Evolutionary conservation across 2,888 invertebrate genomes (phyloP).

Genomic region (Sthenelais limicola): DNA sequence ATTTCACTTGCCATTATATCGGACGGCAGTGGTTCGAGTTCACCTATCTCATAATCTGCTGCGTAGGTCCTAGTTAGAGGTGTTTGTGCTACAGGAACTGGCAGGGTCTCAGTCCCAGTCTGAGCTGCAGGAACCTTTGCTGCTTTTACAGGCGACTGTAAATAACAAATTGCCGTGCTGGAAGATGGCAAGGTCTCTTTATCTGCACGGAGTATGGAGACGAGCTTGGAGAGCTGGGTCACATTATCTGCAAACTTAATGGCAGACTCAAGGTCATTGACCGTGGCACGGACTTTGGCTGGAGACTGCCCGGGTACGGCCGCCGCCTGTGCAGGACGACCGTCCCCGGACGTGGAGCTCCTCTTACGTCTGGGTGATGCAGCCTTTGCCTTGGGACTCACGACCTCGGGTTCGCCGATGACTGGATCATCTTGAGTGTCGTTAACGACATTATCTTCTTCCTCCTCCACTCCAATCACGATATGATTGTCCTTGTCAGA

Average conservation of each 20-base stretch:
- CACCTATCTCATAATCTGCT: slow-evolving; percentile 31
- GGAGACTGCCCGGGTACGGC: slow-evolving; percentile 1
- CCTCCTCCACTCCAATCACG: neutral
- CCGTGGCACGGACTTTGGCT: slow-evolving; percentile 26
- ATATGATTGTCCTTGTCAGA: neutral
- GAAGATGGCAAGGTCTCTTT: slow-evolving; percentile 8
- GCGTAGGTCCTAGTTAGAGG: too few species aligned
- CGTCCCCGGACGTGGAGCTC: neutral
- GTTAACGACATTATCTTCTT: neutral
- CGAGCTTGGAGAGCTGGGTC: slow-evolving; percentile 25
- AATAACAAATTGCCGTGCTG: neutral
- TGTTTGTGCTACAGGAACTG: too few species aligned
- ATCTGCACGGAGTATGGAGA: slow-evolving; percentile 18
- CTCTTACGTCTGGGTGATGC: neutral
- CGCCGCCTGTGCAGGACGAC: neutral
- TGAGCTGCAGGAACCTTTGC: too few species aligned
- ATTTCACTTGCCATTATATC: slow-evolving; percentile 33
- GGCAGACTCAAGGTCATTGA: slow-evolving; percentile 29
- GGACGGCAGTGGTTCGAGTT: slow-evolving; percentile 29
- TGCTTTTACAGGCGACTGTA: too few species aligned
- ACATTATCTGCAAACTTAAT: slow-evolving; percentile 32
- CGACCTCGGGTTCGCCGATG: too few species aligned
- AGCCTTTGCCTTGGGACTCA: neutral
- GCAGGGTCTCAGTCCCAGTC: too few species aligned
- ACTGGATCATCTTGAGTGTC: too few species aligned